These are phyloP conservation scores for Hemitrygon akajei DNA, from an alignment of 2,797 vertebrate species.

Conservation along the genomic window DNA sequence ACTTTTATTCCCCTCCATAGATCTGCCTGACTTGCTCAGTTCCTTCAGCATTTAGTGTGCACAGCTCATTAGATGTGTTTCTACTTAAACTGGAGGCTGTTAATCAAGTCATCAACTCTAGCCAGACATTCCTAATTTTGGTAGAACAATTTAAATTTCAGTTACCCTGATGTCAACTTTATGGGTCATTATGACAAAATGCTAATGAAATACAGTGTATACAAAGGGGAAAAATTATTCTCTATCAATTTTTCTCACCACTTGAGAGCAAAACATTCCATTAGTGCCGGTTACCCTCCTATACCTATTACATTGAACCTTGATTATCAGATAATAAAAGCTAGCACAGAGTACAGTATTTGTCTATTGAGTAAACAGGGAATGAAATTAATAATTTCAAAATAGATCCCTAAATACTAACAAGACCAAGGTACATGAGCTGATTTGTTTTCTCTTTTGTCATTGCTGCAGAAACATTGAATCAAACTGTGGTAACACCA, in stretches of 20 bases:
- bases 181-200: background rate
- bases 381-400: background rate
- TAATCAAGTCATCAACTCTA: background rate
- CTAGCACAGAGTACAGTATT: background rate
- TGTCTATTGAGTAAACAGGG: background rate
- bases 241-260: background rate
- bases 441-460: background rate
- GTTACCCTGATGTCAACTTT: background rate
- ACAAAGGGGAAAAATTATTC: background rate
- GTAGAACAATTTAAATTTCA: background rate
- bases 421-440: background rate
- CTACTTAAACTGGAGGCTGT: background rate
- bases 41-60: too few species aligned
- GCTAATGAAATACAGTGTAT: background rate
- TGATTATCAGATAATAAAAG: background rate
- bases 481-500: background rate
- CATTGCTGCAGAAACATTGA: background rate
- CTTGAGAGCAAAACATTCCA: background rate
- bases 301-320: background rate
- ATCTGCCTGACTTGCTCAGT: too few species aligned
- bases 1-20: too few species aligned
- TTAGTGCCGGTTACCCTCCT: background rate
- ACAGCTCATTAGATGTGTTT: background rate
- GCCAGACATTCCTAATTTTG: background rate
- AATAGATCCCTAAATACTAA: background rate